Percentiles rank a stretch among this genome's conserved stretches.
Conservation (phyloP, 2,888 invertebrate genomes). For the Philereme vetulata region DNA sequence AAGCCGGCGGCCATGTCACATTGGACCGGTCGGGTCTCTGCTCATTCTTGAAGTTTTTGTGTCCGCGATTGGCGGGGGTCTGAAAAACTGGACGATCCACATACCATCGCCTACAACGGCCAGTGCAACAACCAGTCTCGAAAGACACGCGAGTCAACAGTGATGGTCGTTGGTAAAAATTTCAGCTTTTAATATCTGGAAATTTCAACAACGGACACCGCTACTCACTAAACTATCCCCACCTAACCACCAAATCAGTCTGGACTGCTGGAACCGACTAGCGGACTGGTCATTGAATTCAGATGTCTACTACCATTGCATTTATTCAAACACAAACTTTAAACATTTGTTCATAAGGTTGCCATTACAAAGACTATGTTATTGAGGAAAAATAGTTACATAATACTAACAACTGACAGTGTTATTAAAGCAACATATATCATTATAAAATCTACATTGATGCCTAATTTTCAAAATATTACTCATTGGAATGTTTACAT, state of each 20-base stretch:
- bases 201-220: conserved; percentile 82
- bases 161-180: conserved; percentile 79
- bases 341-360: conserved; percentile 67
- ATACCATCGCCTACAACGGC: conserved; percentile 82
- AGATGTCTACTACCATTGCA: conserved; percentile 33
- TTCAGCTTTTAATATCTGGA: conserved; percentile 53
- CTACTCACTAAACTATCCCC: conserved; percentile 60
- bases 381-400: conserved; percentile 22
- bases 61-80: conserved; percentile 81
- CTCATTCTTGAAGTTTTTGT: conserved; percentile 72
- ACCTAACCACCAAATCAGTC: conserved; percentile 58
- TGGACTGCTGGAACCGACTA: conserved; percentile 67
- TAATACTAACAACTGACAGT: background rate
- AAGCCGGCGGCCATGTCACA: conserved; percentile 79
- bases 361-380: conserved; percentile 58
- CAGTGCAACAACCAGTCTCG: conserved; percentile 74
- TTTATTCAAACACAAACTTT: conserved; percentile 54
- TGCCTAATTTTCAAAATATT: conserved; percentile 11
- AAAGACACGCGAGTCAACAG: conserved; percentile 63
- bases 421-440: conserved; percentile 16
- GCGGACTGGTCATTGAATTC: conserved; percentile 55
- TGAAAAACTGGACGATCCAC: conserved; percentile 85
- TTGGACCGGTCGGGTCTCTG: conserved; percentile 76
- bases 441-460: conserved; percentile 13
- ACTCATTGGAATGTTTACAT: conserved; percentile 19